Conservation (phyloP, 2,797 vertebrate genomes). For the Fundulus diaphanus region DNA sequence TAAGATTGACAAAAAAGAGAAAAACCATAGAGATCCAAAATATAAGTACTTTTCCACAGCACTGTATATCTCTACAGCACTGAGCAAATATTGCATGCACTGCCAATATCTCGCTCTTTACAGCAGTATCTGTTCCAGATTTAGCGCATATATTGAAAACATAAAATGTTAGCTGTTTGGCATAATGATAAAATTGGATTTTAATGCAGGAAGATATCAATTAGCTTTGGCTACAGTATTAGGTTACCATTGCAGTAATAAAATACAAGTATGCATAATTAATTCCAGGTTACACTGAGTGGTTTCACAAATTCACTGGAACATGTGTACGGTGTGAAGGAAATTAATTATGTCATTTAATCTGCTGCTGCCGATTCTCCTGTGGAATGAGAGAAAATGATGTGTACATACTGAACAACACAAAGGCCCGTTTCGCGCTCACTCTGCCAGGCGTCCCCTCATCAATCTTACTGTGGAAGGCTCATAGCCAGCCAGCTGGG, state of each 20-base stretch:
- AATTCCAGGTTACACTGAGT: slow-evolving; percentile 62
- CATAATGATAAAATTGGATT: slow-evolving; percentile 35
- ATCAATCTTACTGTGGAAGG: slow-evolving; percentile 67
- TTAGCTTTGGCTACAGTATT: background rate
- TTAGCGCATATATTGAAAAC: background rate
- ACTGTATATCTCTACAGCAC: background rate
- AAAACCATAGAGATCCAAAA: background rate
- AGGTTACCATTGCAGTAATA: slow-evolving; percentile 39
- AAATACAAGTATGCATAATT: slow-evolving; percentile 64
- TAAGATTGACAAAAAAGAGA: background rate
- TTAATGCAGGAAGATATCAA: slow-evolving; percentile 4
- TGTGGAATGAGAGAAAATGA: slow-evolving; percentile 65
- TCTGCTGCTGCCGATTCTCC: slow-evolving; percentile 69
- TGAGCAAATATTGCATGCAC: background rate
- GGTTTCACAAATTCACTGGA: slow-evolving; percentile 55
- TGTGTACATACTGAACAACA: slow-evolving; percentile 62
- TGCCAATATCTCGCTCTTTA: background rate
- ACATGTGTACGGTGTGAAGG: slow-evolving; percentile 58
- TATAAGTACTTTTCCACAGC: background rate
- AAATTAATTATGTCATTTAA: slow-evolving; percentile 77
- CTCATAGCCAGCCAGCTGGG: slow-evolving; percentile 65
- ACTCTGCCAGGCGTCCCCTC: slow-evolving; percentile 61
- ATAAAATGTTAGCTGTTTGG: slow-evolving; percentile 24
- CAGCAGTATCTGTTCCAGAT: background rate
- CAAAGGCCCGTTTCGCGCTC: slow-evolving; percentile 55